These are phyloP conservation scores for Hylomyscus alleni DNA, from an alignment of 2,797 vertebrate species.

Conservation along the genomic window DNA sequence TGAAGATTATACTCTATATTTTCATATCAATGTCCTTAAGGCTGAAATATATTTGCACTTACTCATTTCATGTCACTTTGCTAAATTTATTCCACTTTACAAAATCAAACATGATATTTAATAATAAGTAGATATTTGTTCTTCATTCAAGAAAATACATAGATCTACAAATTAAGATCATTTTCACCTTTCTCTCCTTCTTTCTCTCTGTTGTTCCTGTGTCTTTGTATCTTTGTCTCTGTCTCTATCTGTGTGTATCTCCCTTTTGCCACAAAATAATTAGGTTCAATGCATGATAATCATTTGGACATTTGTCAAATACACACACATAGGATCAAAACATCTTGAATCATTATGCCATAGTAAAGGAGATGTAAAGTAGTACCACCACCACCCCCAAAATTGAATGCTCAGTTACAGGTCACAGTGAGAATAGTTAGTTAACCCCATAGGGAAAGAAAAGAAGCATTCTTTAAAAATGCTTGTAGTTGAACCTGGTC, in stretches of 20 bases:
- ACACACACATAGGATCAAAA: neutral
- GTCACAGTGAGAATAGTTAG: neutral
- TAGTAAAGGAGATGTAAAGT: neutral
- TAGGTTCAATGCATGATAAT: neutral
- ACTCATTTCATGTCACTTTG: conserved; percentile 17
- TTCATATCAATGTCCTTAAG: conserved; percentile 24
- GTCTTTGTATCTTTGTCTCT: too few species aligned
- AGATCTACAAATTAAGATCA: neutral
- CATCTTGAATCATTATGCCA: neutral
- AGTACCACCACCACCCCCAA: neutral
- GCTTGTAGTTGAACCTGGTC: neutral
- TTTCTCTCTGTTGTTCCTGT: neutral
- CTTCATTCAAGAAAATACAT: neutral
- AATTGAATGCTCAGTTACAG: neutral
- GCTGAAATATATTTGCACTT: neutral
- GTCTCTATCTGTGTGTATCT: neutral
- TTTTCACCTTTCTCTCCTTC: neutral
- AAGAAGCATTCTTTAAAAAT: neutral
- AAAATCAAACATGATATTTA: neutral
- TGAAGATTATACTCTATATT: neutral
- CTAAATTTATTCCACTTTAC: neutral
- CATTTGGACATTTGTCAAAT: neutral
- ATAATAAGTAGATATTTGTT: neutral
- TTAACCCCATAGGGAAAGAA: neutral
- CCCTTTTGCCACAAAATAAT: neutral